A percentile compares a stretch with the other conserved stretches of the same genome.
Evolutionary conservation across 23 tunicate species (phyloP).

Genomic region (Clavelina lepadiformis): DNA sequence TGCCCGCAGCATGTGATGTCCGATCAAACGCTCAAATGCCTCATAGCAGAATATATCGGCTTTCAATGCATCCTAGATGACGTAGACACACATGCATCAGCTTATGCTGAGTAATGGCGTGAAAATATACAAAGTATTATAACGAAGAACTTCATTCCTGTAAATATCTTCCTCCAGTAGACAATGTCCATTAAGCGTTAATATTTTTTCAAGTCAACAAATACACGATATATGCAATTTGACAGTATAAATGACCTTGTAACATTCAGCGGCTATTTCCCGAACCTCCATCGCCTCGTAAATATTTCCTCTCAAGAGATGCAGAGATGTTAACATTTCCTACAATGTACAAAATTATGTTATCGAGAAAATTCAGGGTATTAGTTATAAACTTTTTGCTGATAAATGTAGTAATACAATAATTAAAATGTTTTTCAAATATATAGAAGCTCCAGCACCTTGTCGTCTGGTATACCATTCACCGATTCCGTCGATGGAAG

Average conservation of each 20-base stretch:
- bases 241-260: too few relatives aligned
- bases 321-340: constrained; percentile 59
- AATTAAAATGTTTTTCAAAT: too few relatives aligned
- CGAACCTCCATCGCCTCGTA: constrained; percentile 80
- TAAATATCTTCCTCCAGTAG: too few relatives aligned
- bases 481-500: constrained; percentile 17
- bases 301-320: constrained; percentile 72
- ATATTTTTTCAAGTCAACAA: too few relatives aligned
- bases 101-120: background rate
- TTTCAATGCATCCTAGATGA: constrained; percentile 60
- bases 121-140: background rate
- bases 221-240: too few relatives aligned
- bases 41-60: constrained; percentile 78
- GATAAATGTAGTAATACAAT: too few relatives aligned
- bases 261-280: constrained; percentile 76
- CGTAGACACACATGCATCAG: background rate
- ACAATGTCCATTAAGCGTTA: too few relatives aligned
- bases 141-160: too few relatives aligned
- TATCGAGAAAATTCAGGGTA: too few relatives aligned
- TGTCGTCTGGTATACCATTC: constrained; percentile 71
- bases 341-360: too few relatives aligned
- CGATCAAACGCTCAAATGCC: constrained; percentile 68
- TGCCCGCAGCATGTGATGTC: constrained; percentile 67
- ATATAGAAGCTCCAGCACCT: too few relatives aligned
- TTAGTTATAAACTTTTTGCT: too few relatives aligned